These are phyloP conservation scores for Euwallacea similis DNA, from an alignment of 1,140 invertebrate species.

Conservation along the genomic window DNA sequence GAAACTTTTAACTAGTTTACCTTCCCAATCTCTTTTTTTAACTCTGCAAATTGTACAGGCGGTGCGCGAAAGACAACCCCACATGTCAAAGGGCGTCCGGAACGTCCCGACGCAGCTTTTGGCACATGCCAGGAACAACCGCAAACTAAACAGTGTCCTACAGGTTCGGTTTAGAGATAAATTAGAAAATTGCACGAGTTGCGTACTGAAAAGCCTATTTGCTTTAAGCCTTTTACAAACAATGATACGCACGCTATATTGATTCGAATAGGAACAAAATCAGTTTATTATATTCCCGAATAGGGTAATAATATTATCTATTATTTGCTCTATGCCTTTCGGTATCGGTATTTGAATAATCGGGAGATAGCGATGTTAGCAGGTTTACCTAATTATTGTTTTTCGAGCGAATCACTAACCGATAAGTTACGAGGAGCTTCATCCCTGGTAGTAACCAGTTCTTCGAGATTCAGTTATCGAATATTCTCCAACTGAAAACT, in stretches of 20 bases:
- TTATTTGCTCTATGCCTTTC: too few species aligned
- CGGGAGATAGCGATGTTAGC: too few species aligned
- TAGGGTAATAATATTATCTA: too few species aligned
- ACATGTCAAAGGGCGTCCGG: constrained; percentile 28
- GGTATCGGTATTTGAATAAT: too few species aligned
- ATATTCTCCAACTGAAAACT: too few species aligned
- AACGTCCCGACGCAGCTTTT: background rate
- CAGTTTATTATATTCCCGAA: background rate
- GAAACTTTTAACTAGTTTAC: background rate
- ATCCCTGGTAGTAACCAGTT: too few species aligned
- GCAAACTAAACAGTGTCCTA: background rate
- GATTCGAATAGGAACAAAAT: background rate
- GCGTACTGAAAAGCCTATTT: constrained; percentile 13
- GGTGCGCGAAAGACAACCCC: constrained; percentile 21
- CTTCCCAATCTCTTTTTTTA: constrained; percentile 8
- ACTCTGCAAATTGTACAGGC: constrained; percentile 20
- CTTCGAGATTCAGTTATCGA: too few species aligned
- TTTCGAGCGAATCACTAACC: too few species aligned
- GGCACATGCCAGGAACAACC: background rate
- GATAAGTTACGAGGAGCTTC: too few species aligned
- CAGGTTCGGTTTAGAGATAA: background rate
- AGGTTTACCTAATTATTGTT: too few species aligned
- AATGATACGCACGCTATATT: background rate
- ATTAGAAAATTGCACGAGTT: constrained; percentile 12
- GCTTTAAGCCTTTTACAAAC: constrained; percentile 10